These are phyloP conservation scores for Empidonax traillii DNA, from an alignment of 2,113 vertebrate species.

Conservation along the genomic window DNA sequence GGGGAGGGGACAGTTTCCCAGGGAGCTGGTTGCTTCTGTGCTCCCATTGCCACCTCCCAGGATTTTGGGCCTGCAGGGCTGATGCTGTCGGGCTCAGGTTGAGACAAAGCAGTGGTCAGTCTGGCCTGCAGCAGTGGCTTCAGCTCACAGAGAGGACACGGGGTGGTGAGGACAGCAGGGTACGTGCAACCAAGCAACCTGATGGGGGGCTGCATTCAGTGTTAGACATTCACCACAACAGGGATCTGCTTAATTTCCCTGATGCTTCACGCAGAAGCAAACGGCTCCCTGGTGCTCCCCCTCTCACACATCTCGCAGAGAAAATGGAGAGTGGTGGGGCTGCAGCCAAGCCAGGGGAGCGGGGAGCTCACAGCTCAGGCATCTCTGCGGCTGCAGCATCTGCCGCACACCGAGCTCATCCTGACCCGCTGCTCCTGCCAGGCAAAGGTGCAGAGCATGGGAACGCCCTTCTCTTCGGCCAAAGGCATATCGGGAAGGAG, in stretches of 20 bases:
- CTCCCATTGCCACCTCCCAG: not conserved
- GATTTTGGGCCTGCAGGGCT: not conserved
- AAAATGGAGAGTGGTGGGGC: not conserved
- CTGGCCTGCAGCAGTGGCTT: not conserved
- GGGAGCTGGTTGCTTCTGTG: not conserved
- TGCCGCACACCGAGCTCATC: fast-evolving
- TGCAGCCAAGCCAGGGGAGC: not conserved
- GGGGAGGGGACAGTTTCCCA: fast-evolving
- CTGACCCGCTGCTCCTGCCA: not conserved
- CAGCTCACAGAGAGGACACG: not conserved
- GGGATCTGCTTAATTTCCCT: not conserved
- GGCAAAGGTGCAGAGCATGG: not conserved
- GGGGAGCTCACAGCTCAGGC: not conserved
- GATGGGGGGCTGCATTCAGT: not conserved
- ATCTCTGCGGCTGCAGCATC: not conserved
- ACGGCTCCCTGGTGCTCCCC: not conserved
- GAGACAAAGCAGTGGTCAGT: not conserved
- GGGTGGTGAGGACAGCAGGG: not conserved
- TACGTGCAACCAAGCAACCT: fast-evolving
- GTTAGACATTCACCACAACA: fast-evolving
- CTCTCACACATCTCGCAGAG: not conserved
- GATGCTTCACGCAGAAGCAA: not conserved
- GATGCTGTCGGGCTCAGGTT: not conserved
- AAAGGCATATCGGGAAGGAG: not conserved
- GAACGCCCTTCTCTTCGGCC: not conserved